Base-by-base conservation (phyloP, 2,888 invertebrate genomes). In the Calameuta idolon region DNA sequence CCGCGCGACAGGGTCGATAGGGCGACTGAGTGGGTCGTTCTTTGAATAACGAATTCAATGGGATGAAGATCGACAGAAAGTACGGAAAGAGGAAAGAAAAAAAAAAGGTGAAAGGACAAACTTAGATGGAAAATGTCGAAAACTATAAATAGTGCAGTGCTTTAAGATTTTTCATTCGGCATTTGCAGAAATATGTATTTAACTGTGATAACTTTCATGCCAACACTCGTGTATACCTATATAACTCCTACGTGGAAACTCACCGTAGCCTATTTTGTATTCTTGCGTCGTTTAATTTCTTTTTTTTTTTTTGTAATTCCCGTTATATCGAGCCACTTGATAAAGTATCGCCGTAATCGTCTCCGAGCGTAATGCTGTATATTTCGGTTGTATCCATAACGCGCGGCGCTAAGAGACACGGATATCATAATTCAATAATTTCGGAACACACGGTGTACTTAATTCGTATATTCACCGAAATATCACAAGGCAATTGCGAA, bases 141-240 rank as follows among this genome's bases (percentile, higher is more conserved):
- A 55, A 75, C 40, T 73, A 69, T 74, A 79, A 73, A 76, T 55
- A 76, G 76, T 73, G 80, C 81, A 80, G 74, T 81, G 83, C 81
- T 83, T 83, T 75, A 77, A 81, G 79, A 79, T 81, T 80, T 85
- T 85, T 79, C 82, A 81, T 84, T 84, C 79, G 82, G 81, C 82
- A 85, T 83, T 84, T 82, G 83, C 84, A 83, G 79, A 83, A 80
- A 75, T 84, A 83, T 86, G 75, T 82, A 86, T 87, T 87, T 87
- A 87, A 87, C 89, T 89, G 89, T 89, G 89, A 88, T 89, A 89
- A 85, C 81, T 82, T 78, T 85, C 82, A 85, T 86, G 85, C 87
- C 84, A 87, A 85, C 84, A 81, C 86, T 86, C 75, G 68, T 33
- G 30, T 30, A 30, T 69, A 33, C 33, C 30, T 69, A 69, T 34